Conservation (phyloP, 2,888 invertebrate species). For the Hirtodrosophila alboralis region DNA sequence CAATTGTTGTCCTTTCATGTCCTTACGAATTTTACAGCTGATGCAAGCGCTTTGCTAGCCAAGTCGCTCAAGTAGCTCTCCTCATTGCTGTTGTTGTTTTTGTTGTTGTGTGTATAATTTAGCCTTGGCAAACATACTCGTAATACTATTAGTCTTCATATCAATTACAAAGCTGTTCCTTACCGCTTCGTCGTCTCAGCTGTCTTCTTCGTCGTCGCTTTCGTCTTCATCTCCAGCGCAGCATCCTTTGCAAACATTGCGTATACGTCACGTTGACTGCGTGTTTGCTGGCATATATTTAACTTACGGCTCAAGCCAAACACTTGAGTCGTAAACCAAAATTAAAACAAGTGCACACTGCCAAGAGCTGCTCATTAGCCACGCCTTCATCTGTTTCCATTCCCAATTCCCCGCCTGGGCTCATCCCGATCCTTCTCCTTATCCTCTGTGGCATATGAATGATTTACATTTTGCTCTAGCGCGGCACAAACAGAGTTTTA, state of each 20-base stretch:
- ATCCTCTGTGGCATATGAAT: slow-evolving; percentile 40
- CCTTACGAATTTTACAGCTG: slow-evolving; percentile 42
- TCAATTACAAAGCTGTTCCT: slow-evolving; percentile 51
- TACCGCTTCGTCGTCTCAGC: too few relatives aligned
- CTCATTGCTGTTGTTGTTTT: slow-evolving; percentile 4
- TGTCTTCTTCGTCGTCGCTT: too few relatives aligned
- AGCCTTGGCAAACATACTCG: slow-evolving; percentile 46
- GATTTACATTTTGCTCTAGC: slow-evolving; percentile 45
- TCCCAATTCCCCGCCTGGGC: too few relatives aligned
- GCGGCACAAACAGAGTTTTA: slow-evolving; percentile 66
- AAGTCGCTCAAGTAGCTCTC: slow-evolving; percentile 31
- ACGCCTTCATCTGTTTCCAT: slow-evolving; percentile 13
- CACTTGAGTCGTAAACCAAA: slow-evolving; percentile 63
- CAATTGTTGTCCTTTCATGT: slow-evolving; percentile 54
- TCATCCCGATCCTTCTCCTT: slow-evolving; percentile 7
- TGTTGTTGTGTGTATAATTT: slow-evolving; percentile 1
- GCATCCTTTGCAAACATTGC: slow-evolving; percentile 42
- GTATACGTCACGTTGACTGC: slow-evolving; percentile 46
- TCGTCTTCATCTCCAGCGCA: not conserved
- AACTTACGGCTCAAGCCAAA: slow-evolving; percentile 48
- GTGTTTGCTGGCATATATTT: slow-evolving; percentile 45
- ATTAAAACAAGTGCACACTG: slow-evolving; percentile 49
- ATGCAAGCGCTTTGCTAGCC: slow-evolving; percentile 40
- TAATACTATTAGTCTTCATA: slow-evolving; percentile 61
- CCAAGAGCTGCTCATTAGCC: slow-evolving; percentile 62